These are phyloP conservation scores for Brachyptera putata DNA, from an alignment of 2,888 invertebrate genomes.

Conservation along the genomic window DNA sequence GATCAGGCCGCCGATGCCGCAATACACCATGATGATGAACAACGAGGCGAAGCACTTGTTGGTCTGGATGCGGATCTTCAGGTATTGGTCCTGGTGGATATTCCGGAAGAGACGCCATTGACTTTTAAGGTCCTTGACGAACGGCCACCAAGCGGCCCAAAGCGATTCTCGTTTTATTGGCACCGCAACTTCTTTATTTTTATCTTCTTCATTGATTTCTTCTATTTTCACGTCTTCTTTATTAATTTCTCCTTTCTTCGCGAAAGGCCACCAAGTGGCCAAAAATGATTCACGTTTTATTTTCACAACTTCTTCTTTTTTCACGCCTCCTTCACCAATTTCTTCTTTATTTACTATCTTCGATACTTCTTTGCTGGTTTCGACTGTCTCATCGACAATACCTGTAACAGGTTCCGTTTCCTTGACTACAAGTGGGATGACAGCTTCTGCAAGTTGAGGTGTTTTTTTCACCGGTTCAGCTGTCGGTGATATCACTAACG, in stretches of 20 bases:
- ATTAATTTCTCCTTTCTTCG: not conserved
- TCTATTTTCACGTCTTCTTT: not conserved
- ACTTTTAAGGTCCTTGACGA: constrained; percentile 28
- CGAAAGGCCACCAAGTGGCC: constrained; percentile 22
- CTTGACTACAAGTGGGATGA: not conserved
- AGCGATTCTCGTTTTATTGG: constrained; percentile 27
- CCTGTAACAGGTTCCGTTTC: constrained; percentile 14
- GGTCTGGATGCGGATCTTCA: constrained; percentile 52
- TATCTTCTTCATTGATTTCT: constrained; percentile 29
- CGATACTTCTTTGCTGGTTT: not conserved
- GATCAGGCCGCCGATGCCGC: constrained; percentile 74
- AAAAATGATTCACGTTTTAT: constrained; percentile 16
- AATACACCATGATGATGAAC: constrained; percentile 64
- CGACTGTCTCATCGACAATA: constrained; percentile 9
- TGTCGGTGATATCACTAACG: not conserved
- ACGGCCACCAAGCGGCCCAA: constrained; percentile 23
- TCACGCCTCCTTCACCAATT: not conserved
- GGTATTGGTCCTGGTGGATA: constrained; percentile 53
- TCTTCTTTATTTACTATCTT: constrained; percentile 1
- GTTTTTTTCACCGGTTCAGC: constrained; percentile 1
- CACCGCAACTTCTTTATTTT: constrained; percentile 37
- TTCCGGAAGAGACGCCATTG: constrained; percentile 44
- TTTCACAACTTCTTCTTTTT: constrained; percentile 27
- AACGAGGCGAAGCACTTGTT: constrained; percentile 66
- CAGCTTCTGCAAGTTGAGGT: too few species aligned